Base-by-base conservation (phyloP, 2,888 invertebrate species). In the Barypeithes pellucidus region DNA sequence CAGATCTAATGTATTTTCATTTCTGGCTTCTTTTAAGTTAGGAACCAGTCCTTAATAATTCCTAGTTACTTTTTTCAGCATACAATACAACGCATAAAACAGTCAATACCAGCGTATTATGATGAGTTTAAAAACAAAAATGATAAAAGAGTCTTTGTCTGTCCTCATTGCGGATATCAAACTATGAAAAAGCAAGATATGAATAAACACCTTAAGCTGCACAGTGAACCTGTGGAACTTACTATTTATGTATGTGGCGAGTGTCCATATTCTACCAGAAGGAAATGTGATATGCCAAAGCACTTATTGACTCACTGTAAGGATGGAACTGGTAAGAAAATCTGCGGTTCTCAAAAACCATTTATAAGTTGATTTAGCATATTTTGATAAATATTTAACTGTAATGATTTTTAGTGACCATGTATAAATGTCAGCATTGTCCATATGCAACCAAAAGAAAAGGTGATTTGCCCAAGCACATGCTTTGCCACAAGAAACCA, bases 371-470 rank as follows among this genome's bases (percentile, higher is more conserved):
- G n/a, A n/a, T n/a, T n/a, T n/a, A n/a, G n/a, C n/a, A n/a, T n/a
- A n/a, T n/a, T n/a, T n/a, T n/a, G n/a, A n/a, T n/a, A n/a, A n/a
- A n/a, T n/a, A n/a, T 33, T 33, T 33, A 33, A 33, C 33, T 33
- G 33, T 33, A 33, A 33, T 63, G 33, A 8, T 63, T 66, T 73
- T 39, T 43, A 75, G 74, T 69, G 9, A 60, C 67, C 16, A 72
- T 77, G 68, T 79, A 76, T 57, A 70, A 75, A 43, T 81, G 81
- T 67, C 75, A 76, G 1, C 73, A 78, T 20, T 81, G 81, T 57
- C 67, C 75, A 0, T 81, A 81, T 72, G 70, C 77, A 62, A 81
- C 81, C 5, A 81, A 80, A 70, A 74, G 80, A 54, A 80, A 80
- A 52, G 79, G 79, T 60, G 80, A 80, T 62, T 73, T 81, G 73